phyloP scores from a whole-genome alignment of 2,113 vertebrate genomes.

The Brachionichthys hirsutus region DNA sequence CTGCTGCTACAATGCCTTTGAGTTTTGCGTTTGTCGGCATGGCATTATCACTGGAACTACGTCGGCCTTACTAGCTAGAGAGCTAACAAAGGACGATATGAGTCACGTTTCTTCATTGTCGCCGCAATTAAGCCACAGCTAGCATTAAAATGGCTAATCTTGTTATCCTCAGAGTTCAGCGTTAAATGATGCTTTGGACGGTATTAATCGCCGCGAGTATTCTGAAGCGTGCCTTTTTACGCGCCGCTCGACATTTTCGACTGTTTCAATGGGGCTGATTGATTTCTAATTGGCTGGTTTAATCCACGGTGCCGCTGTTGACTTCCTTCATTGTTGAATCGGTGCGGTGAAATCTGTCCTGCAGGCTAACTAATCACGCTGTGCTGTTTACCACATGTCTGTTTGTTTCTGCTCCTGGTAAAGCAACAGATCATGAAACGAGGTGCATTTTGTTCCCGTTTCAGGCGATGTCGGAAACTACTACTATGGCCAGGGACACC shows the following conservation, averaged over 20 bases:
- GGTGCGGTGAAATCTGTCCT: neutral
- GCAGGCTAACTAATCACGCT: neutral
- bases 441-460: constrained; percentile 17
- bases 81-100: constrained; percentile 60
- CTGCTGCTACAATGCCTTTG: neutral
- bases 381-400: no score
- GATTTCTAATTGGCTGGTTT: no score
- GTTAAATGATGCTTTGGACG: neutral
- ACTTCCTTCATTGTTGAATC: neutral
- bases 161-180: neutral
- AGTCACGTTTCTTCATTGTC: constrained; percentile 42
- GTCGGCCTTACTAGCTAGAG: constrained; percentile 15
- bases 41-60: neutral
- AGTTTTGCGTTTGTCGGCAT: neutral
- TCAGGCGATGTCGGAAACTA: constrained; percentile 98
- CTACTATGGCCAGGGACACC: constrained; percentile 97
- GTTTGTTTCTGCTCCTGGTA: no score
- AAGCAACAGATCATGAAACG: neutral
- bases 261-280: constrained; percentile 1
- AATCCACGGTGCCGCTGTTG: neutral
- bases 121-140: constrained; percentile 42
- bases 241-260: neutral
- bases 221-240: neutral
- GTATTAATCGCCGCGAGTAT: rapidly evolving
- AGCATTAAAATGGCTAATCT: constrained; percentile 1